These are phyloP conservation scores for Osmoderma eremita DNA, from an alignment of 2,888 invertebrate genomes.

Conservation along the genomic window DNA sequence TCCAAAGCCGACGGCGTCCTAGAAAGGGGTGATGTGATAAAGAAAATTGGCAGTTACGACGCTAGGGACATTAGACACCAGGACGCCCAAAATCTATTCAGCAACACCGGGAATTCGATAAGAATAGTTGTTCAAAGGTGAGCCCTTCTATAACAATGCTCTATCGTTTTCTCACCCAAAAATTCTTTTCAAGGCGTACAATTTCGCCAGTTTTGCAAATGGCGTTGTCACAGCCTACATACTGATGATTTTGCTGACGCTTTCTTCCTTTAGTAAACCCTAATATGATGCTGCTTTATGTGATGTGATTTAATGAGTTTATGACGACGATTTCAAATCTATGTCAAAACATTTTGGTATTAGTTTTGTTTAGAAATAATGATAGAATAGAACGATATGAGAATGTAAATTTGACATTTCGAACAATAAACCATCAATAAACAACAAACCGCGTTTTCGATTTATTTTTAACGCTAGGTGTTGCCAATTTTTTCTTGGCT, in stretches of 20 bases:
- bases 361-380: conserved; percentile 6
- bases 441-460: not conserved
- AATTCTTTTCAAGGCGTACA: conserved; percentile 37
- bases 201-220: conserved; percentile 10
- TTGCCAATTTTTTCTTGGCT: conserved; percentile 24
- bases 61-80: conserved; percentile 87
- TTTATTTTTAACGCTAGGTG: conserved; percentile 24
- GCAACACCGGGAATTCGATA: conserved; percentile 82
- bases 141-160: not conserved
- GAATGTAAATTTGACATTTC: conserved; percentile 24
- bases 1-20: conserved; percentile 87
- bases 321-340: not conserved
- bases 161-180: conserved; percentile 6
- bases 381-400: not conserved
- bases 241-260: not conserved
- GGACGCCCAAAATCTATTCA: conserved; percentile 89
- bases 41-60: conserved; percentile 91
- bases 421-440: conserved; percentile 28
- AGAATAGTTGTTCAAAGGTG: conserved; percentile 86
- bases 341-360: not conserved
- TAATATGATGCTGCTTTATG: too few species aligned
- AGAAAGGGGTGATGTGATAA: conserved; percentile 88
- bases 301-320: too few species aligned
- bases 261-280: too few species aligned
- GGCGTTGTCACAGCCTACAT: conserved; percentile 32